Base-by-base conservation (phyloP, 2,113 vertebrate genomes). In the Spea multiplicata region DNA sequence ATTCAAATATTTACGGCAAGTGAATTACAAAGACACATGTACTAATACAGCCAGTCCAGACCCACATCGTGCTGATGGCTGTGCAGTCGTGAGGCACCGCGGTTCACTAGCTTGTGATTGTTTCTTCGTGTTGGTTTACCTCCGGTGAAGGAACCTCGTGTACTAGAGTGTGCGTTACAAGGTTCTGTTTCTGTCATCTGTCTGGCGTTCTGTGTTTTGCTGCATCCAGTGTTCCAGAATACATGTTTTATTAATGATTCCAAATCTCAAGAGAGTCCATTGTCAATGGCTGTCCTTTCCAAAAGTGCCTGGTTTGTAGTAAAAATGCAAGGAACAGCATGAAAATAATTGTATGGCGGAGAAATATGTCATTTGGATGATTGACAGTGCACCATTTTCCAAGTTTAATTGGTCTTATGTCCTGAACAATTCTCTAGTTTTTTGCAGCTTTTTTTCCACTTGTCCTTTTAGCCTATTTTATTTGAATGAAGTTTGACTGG, bases 261-360 rank as follows among this genome's bases (percentile, higher is more conserved):
- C 30, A 44, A 73, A 44, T 48, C 65, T 8, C 49, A 55, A 62
- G 44, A 44, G 16, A 47, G 66, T 80, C n/a, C 70, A 79, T 30
- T 66, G 76, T 53, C 14, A 16, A 44, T 73, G 44, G 8, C 70
- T 65, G 4, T 53, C 4, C 8, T 62, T 73, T 47, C 49, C 49
- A 57, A 55, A 61, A 66, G 59, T 49, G 62, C 45, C 62, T 80
- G 52, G 73, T 57, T 45, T 49, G 49, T 30, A 13, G 49, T 66
- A 66, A 74, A 78, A 71, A 72, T 78, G 69, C 78, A n/a, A 49
- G 50, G 45, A 59, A 73, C 71, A 80, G 46, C 78, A 68, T 61
- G 64, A 67, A 80, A 80, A 80, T 68, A 68, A 80, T 74, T 74
- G 64, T 59, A 66, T 49, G 71, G 47, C 44, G 44, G 45, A 61